A percentile compares a stretch with the other conserved stretches of the same genome.
These are phyloP conservation scores for Microplitis deprimator DNA, from an alignment of 2,888 invertebrate species.

Conservation along the genomic window DNA sequence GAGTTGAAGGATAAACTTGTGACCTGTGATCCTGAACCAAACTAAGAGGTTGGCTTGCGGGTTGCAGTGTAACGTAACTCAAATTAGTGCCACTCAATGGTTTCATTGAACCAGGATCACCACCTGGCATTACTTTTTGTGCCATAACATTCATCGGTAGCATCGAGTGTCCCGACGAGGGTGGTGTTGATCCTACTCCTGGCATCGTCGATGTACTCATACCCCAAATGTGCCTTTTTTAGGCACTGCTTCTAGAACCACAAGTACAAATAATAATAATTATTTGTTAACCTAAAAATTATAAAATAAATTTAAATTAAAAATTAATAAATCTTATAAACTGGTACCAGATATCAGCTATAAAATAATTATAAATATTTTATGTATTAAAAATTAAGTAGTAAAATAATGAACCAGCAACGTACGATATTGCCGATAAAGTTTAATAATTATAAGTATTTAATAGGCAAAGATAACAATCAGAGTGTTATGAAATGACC, in stretches of 20 bases:
- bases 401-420: background rate
- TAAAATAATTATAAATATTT: conserved; percentile 13
- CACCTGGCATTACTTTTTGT: conserved; percentile 64
- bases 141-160: conserved; percentile 69
- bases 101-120: conserved; percentile 59
- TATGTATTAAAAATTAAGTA: background rate
- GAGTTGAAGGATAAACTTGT: conserved; percentile 61
- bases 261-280: background rate
- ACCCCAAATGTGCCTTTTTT: conserved; percentile 41
- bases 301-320: background rate
- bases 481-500: conserved; percentile 36
- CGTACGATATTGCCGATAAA: background rate
- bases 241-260: conserved; percentile 21
- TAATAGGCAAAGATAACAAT: conserved; percentile 26
- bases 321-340: no score
- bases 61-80: conserved; percentile 67
- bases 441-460: background rate
- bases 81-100: conserved; percentile 62
- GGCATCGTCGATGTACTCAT: conserved; percentile 70
- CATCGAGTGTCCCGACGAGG: conserved; percentile 65
- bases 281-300: conserved; percentile 27
- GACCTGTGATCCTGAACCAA: conserved; percentile 69
- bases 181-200: conserved; percentile 64
- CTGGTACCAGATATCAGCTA: no score
- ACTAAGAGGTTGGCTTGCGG: conserved; percentile 66